Evolutionary conservation across 2,113 vertebrate genomes (phyloP).

Genomic region (Ceyx cyanopectus): DNA sequence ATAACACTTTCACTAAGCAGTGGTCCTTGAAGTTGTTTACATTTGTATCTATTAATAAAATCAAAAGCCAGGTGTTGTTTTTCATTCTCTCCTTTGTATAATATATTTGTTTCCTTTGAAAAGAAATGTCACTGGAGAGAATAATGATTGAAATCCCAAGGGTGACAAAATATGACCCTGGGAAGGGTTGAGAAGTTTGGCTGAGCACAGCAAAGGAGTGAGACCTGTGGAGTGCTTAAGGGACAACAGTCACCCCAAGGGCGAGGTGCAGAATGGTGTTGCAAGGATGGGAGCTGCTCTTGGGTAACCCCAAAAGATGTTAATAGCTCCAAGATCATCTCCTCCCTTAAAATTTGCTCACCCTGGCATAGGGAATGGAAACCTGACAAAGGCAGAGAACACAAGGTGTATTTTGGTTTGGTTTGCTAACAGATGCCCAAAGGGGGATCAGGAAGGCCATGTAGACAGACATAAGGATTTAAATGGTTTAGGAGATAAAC

Average conservation of each 20-base stretch:
- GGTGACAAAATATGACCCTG: constrained; percentile 51
- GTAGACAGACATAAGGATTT: not conserved
- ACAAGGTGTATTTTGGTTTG: not conserved
- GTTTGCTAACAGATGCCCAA: not conserved
- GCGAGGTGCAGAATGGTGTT: not conserved
- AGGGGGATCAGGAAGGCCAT: not conserved
- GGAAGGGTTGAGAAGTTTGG: constrained; percentile 49
- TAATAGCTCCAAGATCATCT: not conserved
- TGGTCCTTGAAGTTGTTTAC: constrained; percentile 25
- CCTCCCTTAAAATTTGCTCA: not conserved
- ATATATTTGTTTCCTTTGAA: constrained; percentile 51
- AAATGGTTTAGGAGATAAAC: not conserved
- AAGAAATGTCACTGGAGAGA: constrained; percentile 4
- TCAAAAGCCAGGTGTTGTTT: constrained; percentile 44
- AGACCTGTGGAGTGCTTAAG: not conserved
- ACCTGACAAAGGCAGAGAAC: not conserved
- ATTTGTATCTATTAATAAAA: constrained; percentile 47
- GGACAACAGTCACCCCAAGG: constrained; percentile 14
- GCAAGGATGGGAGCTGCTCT: not conserved
- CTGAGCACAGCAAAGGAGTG: constrained; percentile 18
- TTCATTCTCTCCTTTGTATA: constrained; percentile 24
- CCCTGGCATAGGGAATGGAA: not conserved
- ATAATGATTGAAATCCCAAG: constrained; percentile 27
- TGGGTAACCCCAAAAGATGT: not conserved
- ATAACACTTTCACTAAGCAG: not conserved